Conservation (phyloP, 2,113 vertebrate species). For the Stigmatopora argus region DNA sequence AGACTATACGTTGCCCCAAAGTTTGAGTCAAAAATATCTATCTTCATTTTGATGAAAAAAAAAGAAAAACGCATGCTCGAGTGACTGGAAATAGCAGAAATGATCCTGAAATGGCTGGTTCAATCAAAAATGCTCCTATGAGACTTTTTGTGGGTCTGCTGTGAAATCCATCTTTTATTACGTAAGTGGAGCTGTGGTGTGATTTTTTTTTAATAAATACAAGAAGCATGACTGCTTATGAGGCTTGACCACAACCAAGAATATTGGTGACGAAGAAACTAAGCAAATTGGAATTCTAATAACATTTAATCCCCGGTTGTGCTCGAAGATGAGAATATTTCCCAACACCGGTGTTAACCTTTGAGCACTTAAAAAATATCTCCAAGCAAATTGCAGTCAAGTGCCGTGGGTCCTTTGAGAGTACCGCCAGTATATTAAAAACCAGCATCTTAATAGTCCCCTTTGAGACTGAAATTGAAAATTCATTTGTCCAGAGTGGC, state of each 20-base stretch:
- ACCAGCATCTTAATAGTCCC: conserved; percentile 32
- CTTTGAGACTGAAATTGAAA: conserved; percentile 36
- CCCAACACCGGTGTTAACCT: conserved; percentile 34
- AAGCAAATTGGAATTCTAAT: conserved; percentile 22
- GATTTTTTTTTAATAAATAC: background rate
- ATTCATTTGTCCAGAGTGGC: conserved; percentile 27
- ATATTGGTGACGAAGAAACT: background rate
- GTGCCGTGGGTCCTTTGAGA: conserved; percentile 18
- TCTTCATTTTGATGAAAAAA: too few species aligned
- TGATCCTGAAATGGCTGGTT: background rate
- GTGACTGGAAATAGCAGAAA: background rate
- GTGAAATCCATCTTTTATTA: background rate
- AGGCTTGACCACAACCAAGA: background rate
- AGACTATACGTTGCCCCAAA: too few species aligned
- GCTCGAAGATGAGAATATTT: conserved; percentile 24
- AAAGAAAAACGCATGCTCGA: too few species aligned
- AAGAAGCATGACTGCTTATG: background rate
- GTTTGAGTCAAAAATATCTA: too few species aligned
- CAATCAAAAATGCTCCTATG: background rate
- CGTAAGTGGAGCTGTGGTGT: background rate
- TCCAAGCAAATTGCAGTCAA: conserved; percentile 41
- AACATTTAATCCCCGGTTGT: conserved; percentile 24
- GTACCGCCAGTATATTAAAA: conserved; percentile 14
- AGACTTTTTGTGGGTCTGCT: background rate
- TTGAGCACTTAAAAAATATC: conserved; percentile 35